Evolutionary conservation across 2,888 invertebrate genomes (phyloP).

Genomic region (Branchellion lobata): DNA sequence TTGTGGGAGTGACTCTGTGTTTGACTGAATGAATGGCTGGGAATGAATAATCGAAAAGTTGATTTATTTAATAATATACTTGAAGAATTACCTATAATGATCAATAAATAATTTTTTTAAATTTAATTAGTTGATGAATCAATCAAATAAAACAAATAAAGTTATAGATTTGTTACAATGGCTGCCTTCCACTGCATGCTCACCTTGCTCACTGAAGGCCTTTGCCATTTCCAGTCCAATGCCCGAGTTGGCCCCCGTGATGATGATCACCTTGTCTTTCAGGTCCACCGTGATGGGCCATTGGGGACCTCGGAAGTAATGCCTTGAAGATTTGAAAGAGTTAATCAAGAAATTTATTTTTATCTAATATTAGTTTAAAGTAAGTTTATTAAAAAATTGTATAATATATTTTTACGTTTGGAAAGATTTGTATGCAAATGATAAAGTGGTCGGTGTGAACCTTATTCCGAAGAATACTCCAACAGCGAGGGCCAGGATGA

Average conservation of each 20-base stretch:
- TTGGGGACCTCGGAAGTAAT: slow-evolving; percentile 58
- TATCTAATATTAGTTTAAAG: too few species aligned
- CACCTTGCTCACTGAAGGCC: slow-evolving; percentile 58
- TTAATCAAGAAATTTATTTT: too few species aligned
- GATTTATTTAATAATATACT: too few species aligned
- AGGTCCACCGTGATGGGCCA: slow-evolving; percentile 55
- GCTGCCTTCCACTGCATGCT: not conserved
- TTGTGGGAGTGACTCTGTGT: too few species aligned
- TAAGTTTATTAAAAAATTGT: too few species aligned
- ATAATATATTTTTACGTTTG: too few species aligned
- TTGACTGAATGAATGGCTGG: too few species aligned
- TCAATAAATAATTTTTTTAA: not conserved
- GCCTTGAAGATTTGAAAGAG: slow-evolving; percentile 53
- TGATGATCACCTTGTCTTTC: slow-evolving; percentile 54
- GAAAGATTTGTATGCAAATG: too few species aligned
- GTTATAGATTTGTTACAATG: too few species aligned
- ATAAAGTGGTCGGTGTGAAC: slow-evolving; percentile 51
- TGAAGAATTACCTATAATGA: too few species aligned
- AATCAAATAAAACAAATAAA: not conserved
- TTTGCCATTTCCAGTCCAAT: slow-evolving; percentile 57
- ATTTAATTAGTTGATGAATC: not conserved
- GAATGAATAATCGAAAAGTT: too few species aligned
- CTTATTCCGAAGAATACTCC: slow-evolving; percentile 57
- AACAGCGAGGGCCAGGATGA: slow-evolving; percentile 55
- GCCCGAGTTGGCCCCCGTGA: slow-evolving; percentile 59